Base-by-base conservation (phyloP, 2,113 vertebrate species). In the Lethenteron reissneri region DNA sequence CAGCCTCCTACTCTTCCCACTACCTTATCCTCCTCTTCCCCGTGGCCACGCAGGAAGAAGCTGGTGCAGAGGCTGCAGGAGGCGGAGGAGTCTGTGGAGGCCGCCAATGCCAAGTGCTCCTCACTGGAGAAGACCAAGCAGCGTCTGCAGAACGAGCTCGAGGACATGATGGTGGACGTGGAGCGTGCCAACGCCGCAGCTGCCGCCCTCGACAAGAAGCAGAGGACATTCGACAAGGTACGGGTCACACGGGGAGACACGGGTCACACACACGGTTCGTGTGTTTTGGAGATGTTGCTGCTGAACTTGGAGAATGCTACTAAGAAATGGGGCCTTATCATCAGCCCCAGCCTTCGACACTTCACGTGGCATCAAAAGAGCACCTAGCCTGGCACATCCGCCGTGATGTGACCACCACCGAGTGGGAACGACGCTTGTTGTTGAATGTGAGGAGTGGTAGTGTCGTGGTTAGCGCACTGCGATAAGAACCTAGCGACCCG, bases 161-260 rank as follows among this genome's bases (percentile, higher is more conserved):
- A 68, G 64, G 64, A 68, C 64, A n/a, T 68, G n/a, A 17, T 21
- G 64, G n/a, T 68, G 64, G 64, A 68, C 64, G n/a, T 68, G 64
- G 64, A 68, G 64, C 64, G 64, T 21, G n/a, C 64, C n/a, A 68
- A 68, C 64, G 64, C 64, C 21, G 64, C 64, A 9, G 64, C 64
- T 12, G 64, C 64, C 21, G 64, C 64, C 21, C 11, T 68, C n/a
- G 64, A 68, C 64, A 68, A 68, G 21, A 68, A 68, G 64, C 64
- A 68, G 21, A 68, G 64, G 21, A 21, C 64, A 9, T 68, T 68
- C 64, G 64, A 68, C 64, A 68, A 68, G 64, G 64, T 11, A 68
- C n/a, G n/a, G 64, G 64, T 17, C 3, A 71, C 12, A 11, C 64
- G 11, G 64, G 21, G 62, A 9, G 7, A 68, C 7, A 68, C 2